phyloP scores from a whole-genome alignment of 2,113 vertebrate genomes.

The Heliornis fulica region DNA sequence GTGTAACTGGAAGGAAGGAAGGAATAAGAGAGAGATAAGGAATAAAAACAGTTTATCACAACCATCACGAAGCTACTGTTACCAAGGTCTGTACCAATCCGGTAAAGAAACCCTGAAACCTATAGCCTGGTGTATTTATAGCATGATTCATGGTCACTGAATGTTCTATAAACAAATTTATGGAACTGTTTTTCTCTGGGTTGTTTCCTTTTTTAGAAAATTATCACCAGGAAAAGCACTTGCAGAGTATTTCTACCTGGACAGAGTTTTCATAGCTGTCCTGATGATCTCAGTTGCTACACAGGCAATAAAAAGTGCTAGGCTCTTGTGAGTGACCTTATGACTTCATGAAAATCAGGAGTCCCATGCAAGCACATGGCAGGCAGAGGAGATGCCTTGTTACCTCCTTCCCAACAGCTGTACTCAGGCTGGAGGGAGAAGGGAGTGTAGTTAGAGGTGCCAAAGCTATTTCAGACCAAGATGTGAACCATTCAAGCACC shows the following conservation, averaged over 20 bases:
- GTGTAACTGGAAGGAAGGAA: constrained; percentile 31
- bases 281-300: not conserved
- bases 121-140: constrained; percentile 68
- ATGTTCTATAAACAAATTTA: constrained; percentile 75
- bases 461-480: not conserved
- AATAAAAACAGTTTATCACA: constrained; percentile 45
- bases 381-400: not conserved
- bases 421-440: not conserved
- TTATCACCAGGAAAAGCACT: not conserved
- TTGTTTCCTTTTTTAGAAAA: constrained; percentile 56
- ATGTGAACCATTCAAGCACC: not conserved
- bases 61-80: constrained; percentile 23
- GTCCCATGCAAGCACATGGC: not conserved
- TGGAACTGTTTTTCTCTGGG: constrained; percentile 70
- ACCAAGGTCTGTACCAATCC: constrained; percentile 43
- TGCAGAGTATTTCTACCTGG: constrained; percentile 26
- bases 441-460: not conserved
- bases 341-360: not conserved
- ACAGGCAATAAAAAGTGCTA: not conserved
- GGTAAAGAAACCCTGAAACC: constrained; percentile 52
- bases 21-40: constrained; percentile 36
- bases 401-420: not conserved
- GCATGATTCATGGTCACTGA: constrained; percentile 70
- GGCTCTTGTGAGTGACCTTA: not conserved
- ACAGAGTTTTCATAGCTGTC: not conserved